These are phyloP conservation scores for Ladona fulva DNA, from an alignment of 1,140 invertebrate species.

Conservation along the genomic window DNA sequence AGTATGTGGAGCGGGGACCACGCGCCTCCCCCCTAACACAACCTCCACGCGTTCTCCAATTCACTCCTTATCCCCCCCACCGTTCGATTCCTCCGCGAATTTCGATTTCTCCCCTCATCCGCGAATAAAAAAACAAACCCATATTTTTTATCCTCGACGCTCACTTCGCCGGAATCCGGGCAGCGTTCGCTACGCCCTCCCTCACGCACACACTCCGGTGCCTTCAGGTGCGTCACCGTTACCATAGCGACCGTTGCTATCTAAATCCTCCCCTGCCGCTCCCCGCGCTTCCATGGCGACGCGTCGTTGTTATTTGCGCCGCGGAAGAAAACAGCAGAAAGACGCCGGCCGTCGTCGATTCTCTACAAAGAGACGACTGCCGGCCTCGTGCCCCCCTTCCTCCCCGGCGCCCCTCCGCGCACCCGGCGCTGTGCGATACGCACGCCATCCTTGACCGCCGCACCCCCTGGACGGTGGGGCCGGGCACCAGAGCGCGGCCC, in stretches of 20 bases:
- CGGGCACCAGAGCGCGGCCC: neutral
- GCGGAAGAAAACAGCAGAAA: slow-evolving; percentile 8
- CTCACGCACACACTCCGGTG: neutral
- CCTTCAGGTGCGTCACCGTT: neutral
- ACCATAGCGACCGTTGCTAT: neutral
- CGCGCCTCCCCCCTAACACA: neutral
- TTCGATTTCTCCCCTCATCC: neutral
- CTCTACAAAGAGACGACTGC: neutral
- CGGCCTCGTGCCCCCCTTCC: neutral
- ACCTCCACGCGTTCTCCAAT: neutral
- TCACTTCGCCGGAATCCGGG: neutral
- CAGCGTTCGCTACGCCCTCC: neutral
- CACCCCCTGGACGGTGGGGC: neutral
- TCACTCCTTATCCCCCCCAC: neutral
- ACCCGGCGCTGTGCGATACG: neutral
- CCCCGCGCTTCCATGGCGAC: neutral
- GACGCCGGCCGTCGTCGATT: neutral
- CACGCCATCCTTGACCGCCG: neutral
- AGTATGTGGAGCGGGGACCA: neutral
- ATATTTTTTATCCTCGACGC: neutral
- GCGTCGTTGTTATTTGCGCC: slow-evolving; percentile 7
- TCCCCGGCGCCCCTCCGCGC: neutral
- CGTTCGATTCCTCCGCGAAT: neutral
- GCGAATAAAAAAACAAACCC: neutral
- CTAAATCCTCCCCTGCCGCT: neutral